Conservation (phyloP, 2,113 vertebrate species). For the Tauraco erythrolophus region DNA sequence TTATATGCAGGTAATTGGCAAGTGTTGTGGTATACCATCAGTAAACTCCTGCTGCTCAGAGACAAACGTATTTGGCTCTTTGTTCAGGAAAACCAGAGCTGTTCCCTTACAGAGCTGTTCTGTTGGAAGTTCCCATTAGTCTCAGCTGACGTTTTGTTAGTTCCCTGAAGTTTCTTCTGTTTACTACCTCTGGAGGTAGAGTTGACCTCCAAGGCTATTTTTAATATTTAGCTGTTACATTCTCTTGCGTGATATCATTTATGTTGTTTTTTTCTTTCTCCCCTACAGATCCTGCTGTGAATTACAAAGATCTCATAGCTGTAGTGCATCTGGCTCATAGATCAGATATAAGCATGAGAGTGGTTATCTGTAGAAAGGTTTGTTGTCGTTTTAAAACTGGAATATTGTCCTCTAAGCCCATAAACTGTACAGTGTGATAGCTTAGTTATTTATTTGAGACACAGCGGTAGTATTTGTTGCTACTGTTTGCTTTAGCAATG, state of each 20-base stretch:
- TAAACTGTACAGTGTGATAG: neutral
- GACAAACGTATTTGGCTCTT: neutral
- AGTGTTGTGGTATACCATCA: neutral
- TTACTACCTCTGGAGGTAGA: neutral
- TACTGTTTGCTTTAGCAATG: neutral
- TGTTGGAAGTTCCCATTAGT: neutral
- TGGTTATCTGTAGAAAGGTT: constrained; percentile 94
- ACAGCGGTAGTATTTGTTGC: neutral
- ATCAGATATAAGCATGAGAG: constrained; percentile 83
- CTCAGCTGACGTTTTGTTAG: neutral
- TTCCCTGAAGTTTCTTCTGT: neutral
- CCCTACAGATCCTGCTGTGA: constrained; percentile 86
- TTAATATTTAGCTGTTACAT: neutral
- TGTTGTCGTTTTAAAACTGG: constrained; percentile 54
- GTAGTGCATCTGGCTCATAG: constrained; percentile 90
- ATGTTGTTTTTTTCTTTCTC: neutral
- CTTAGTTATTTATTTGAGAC: neutral
- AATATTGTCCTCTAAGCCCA: neutral
- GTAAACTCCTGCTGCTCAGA: neutral
- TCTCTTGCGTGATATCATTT: neutral
- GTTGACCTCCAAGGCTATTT: neutral
- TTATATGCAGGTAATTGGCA: constrained; percentile 85
- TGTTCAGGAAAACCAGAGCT: neutral
- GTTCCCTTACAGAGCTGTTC: neutral
- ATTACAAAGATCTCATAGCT: constrained; percentile 94